phyloP scores from a whole-genome alignment of 1,140 invertebrate genomes.

The Chelonus insularis region DNA sequence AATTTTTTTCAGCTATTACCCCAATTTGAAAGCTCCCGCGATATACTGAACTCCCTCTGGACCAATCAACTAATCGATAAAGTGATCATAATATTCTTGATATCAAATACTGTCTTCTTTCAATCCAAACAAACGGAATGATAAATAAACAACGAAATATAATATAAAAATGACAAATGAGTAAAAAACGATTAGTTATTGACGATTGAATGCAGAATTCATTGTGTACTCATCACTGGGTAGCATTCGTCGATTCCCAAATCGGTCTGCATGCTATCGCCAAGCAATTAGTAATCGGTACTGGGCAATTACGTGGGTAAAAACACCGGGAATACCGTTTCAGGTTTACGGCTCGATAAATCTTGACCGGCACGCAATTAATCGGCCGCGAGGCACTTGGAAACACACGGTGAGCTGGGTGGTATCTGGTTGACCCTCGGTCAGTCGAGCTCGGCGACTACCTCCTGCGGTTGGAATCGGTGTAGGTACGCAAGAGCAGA shows the following conservation, averaged over 20 bases:
- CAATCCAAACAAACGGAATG: too few relatives aligned
- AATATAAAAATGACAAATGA: not conserved
- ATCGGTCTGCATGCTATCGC: constrained; percentile 22
- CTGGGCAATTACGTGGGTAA: constrained; percentile 38
- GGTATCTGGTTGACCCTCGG: constrained; percentile 47
- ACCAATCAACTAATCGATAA: too few relatives aligned
- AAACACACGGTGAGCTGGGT: constrained; percentile 37
- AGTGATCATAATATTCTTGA: too few relatives aligned
- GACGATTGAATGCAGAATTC: not conserved
- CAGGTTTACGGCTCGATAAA: constrained; percentile 41
- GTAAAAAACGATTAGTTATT: not conserved
- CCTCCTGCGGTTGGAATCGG: constrained; percentile 27
- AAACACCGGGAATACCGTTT: constrained; percentile 38
- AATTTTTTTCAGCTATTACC: too few relatives aligned
- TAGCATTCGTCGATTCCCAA: constrained; percentile 18
- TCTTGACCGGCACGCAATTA: constrained; percentile 44
- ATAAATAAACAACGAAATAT: too few relatives aligned
- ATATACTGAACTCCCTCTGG: too few relatives aligned
- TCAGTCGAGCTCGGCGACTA: constrained; percentile 33
- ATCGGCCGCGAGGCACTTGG: constrained; percentile 45
- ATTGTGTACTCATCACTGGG: constrained; percentile 9
- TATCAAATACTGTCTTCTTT: too few relatives aligned
- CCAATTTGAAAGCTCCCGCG: too few relatives aligned
- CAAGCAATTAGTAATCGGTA: constrained; percentile 43
- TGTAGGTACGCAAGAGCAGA: constrained; percentile 8